These are phyloP conservation scores for Brachyhypopomus occidentalis DNA, from an alignment of 2,113 vertebrate genomes.

Conservation along the genomic window DNA sequence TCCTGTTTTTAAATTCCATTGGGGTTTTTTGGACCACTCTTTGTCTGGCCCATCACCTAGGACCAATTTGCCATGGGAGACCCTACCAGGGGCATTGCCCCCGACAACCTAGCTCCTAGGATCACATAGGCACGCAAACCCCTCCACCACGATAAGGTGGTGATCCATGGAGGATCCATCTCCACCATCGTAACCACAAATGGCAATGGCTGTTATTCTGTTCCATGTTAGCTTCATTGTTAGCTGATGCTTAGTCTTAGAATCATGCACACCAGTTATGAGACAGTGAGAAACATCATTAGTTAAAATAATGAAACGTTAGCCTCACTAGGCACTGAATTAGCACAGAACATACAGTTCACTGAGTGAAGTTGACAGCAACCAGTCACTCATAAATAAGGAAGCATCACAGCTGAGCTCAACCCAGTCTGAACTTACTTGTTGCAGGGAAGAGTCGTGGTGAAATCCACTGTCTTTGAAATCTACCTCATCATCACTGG, in stretches of 20 bases:
- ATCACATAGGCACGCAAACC: too few relatives aligned
- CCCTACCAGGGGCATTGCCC: too few relatives aligned
- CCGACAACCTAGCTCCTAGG: too few relatives aligned
- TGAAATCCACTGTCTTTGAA: conserved; percentile 98
- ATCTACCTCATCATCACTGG: conserved; percentile 98
- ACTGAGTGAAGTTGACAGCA: background rate
- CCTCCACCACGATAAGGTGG: too few relatives aligned
- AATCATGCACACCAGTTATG: background rate
- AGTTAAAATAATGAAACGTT: background rate
- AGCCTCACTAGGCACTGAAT: background rate
- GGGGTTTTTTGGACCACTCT: too few relatives aligned
- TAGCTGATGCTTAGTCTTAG: background rate
- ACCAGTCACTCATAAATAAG: background rate
- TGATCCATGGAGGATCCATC: too few relatives aligned
- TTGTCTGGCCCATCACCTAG: too few relatives aligned
- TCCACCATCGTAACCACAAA: too few relatives aligned
- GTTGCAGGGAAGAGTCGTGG: conserved; percentile 97
- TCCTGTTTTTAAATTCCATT: too few relatives aligned
- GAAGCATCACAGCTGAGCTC: background rate
- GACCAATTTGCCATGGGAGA: too few relatives aligned
- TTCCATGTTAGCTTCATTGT: too few relatives aligned
- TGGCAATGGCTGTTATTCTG: too few relatives aligned
- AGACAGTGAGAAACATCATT: background rate
- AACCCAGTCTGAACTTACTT: conserved; percentile 82
- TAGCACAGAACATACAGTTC: background rate